These are phyloP conservation scores for Microchrysa polita DNA, from an alignment of 2,888 invertebrate genomes.

Conservation along the genomic window DNA sequence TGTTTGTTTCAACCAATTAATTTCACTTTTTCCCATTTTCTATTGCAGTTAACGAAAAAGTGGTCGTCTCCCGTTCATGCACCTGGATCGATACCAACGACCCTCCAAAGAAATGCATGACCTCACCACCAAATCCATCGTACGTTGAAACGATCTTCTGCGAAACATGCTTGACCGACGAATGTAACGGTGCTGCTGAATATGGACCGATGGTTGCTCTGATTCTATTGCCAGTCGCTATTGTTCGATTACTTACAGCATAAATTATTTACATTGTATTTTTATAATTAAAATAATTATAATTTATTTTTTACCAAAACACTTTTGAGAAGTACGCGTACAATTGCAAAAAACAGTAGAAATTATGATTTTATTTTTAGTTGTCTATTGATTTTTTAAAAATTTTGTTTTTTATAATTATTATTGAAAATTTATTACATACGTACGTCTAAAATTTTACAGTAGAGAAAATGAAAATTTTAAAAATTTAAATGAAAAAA, in stretches of 20 bases:
- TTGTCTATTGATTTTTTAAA: too few species aligned
- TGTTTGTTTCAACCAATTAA: too few species aligned
- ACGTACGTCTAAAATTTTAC: too few species aligned
- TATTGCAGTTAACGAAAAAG: slow-evolving; percentile 63
- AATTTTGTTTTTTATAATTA: too few species aligned
- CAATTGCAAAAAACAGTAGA: neutral
- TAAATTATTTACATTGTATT: slow-evolving; percentile 24
- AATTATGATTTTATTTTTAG: neutral
- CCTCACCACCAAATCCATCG: slow-evolving; percentile 59
- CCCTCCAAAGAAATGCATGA: slow-evolving; percentile 60
- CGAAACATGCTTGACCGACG: slow-evolving; percentile 63
- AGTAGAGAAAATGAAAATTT: too few species aligned
- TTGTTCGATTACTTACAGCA: slow-evolving; percentile 38
- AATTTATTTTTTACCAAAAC: slow-evolving; percentile 27
- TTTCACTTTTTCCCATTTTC: slow-evolving; percentile 30
- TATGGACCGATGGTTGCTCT: slow-evolving; percentile 55
- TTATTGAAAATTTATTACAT: too few species aligned
- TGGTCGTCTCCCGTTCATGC: slow-evolving; percentile 63
- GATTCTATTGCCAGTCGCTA: slow-evolving; percentile 50
- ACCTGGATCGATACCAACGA: slow-evolving; percentile 63
- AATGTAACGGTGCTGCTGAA: slow-evolving; percentile 60
- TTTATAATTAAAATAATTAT: slow-evolving; percentile 4
- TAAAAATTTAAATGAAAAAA: neutral
- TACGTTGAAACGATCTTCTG: slow-evolving; percentile 63
- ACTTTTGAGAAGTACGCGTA: neutral